Evolutionary conservation across 2,888 invertebrate genomes (phyloP).

Genomic region (Rutpela maculata): DNA sequence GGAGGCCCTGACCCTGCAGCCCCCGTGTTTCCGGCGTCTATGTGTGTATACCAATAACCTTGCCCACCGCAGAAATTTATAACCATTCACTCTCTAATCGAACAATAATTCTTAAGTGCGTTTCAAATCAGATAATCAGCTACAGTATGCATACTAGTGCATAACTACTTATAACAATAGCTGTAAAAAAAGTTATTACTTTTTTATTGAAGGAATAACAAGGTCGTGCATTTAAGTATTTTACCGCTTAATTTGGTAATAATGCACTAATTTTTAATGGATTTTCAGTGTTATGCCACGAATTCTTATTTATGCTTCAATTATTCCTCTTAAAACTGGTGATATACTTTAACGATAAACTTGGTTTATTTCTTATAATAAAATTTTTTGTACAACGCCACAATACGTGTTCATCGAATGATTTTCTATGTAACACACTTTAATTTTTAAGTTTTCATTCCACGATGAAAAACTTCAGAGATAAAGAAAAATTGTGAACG

Average conservation of each 20-base stretch:
- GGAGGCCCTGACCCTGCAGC: no score
- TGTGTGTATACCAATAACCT: slow-evolving; percentile 33
- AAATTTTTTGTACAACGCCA: no score
- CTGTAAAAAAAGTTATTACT: background rate
- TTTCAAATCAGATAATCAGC: slow-evolving; percentile 33
- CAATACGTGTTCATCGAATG: no score
- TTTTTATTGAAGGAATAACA: slow-evolving; percentile 11
- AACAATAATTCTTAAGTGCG: slow-evolving; percentile 28
- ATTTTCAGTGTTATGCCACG: slow-evolving; percentile 4
- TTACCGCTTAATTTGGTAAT: background rate
- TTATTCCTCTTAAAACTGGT: no score
- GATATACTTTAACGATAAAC: no score
- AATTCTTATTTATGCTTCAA: background rate
- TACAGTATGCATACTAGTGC: slow-evolving; percentile 21
- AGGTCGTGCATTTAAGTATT: slow-evolving; percentile 15
- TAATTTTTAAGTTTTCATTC: no score
- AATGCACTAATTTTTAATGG: background rate
- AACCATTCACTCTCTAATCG: slow-evolving; percentile 34
- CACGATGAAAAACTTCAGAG: no score
- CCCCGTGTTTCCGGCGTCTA: no score
- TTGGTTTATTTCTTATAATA: no score
- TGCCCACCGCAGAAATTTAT: slow-evolving; percentile 33
- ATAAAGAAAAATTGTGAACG: no score
- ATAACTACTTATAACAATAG: slow-evolving; percentile 19
- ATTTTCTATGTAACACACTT: no score